Evolutionary conservation across 2,113 vertebrate genomes (phyloP).

Genomic region (Phasianus colchicus): DNA sequence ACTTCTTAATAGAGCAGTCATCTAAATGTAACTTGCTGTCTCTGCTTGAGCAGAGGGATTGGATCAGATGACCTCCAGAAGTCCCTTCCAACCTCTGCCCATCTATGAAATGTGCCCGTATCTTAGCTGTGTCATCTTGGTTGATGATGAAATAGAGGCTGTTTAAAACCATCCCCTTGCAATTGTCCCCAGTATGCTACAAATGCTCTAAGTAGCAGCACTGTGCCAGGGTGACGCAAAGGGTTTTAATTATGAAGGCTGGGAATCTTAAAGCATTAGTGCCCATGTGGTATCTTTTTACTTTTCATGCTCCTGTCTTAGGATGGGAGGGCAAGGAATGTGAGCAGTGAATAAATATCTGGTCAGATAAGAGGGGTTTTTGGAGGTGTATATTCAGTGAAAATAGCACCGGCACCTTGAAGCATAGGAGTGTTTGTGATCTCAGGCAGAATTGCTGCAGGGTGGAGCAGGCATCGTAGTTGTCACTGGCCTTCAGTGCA

Average conservation of each 20-base stretch:
- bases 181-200: background rate
- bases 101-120: background rate
- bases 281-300: background rate
- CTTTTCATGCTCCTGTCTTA: background rate
- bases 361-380: background rate
- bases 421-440: background rate
- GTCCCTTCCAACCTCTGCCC: background rate
- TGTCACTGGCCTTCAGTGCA: rapidly evolving
- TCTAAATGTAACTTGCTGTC: background rate
- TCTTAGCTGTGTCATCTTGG: background rate
- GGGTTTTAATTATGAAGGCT: background rate
- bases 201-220: background rate
- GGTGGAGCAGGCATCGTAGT: background rate
- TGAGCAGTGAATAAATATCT: rapidly evolving
- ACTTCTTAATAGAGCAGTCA: background rate
- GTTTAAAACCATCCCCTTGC: background rate
- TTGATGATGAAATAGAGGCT: background rate
- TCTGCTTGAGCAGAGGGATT: background rate
- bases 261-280: background rate
- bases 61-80: background rate
- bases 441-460: background rate
- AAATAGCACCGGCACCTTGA: background rate
- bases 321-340: background rate
- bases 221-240: rapidly evolving
- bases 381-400: background rate